These are phyloP conservation scores for Boleophthalmus pectinirostris DNA, from an alignment of 2,113 vertebrate species.

Conservation along the genomic window DNA sequence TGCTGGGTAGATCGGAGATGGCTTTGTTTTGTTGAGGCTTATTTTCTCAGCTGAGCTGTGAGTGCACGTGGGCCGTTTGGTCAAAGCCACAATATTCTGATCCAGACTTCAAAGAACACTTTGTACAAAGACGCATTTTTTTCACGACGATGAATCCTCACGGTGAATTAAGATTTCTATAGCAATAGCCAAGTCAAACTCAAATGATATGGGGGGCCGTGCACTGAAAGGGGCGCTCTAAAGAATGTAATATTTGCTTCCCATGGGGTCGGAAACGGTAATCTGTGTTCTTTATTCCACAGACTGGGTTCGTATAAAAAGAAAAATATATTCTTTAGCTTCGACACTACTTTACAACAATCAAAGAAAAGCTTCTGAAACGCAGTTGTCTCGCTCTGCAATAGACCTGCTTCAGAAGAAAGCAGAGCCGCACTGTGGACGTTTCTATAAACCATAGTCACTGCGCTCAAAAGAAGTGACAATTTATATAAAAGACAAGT, in stretches of 20 bases:
- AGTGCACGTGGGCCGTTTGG: conserved; percentile 86
- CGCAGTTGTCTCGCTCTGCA: conserved; percentile 62
- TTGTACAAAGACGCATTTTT: conserved; percentile 94
- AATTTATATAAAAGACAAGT: not conserved
- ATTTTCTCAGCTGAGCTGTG: conserved; percentile 70
- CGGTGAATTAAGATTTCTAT: conserved; percentile 99
- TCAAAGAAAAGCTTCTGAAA: conserved; percentile 67
- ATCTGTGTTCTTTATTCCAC: conserved; percentile 73
- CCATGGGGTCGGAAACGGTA: conserved; percentile 75
- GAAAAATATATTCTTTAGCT: conserved; percentile 71
- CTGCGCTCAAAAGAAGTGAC: conserved; percentile 11
- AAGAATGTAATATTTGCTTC: conserved; percentile 97
- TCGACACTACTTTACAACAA: conserved; percentile 63
- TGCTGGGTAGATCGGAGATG: not conserved
- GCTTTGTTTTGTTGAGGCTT: conserved; percentile 51
- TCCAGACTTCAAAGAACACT: conserved; percentile 95
- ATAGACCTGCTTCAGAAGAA: conserved; percentile 53
- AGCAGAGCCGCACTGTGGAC: conserved; percentile 37
- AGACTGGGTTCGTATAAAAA: conserved; percentile 63
- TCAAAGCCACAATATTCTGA: conserved; percentile 90
- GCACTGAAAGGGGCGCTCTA: conserved; percentile 89
- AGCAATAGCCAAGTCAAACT: conserved; percentile 98
- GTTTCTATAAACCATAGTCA: conserved; percentile 25
- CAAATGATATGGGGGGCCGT: conserved; percentile 94
- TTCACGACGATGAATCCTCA: conserved; percentile 99